Evolutionary conservation across 2,888 invertebrate species (phyloP).

Genomic region (Pterostichus madidus): DNA sequence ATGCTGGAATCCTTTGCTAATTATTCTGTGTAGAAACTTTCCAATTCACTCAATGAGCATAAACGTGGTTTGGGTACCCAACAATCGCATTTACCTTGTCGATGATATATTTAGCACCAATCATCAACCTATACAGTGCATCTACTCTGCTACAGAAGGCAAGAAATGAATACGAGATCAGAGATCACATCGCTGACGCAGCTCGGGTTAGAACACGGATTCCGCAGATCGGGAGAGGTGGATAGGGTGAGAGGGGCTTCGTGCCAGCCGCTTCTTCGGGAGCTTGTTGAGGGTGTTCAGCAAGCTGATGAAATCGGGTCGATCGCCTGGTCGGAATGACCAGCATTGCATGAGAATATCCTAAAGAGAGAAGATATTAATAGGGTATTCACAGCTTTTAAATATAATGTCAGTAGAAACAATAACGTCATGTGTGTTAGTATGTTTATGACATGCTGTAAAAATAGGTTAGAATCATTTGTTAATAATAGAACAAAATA

Average conservation of each 20-base stretch:
- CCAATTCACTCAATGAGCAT: no score
- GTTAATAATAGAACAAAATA: no score
- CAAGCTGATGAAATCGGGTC: constrained; percentile 94
- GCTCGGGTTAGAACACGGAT: constrained; percentile 87
- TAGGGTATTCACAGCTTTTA: no score
- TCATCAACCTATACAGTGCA: constrained; percentile 57
- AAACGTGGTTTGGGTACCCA: background rate
- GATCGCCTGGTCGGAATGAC: constrained; percentile 90
- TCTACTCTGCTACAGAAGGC: constrained; percentile 48
- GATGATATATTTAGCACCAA: constrained; percentile 51
- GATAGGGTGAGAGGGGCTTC: constrained; percentile 98
- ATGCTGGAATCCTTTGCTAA: no score
- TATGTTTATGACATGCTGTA: no score
- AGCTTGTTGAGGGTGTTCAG: constrained; percentile 92
- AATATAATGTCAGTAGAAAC: no score
- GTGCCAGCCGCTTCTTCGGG: constrained; percentile 96
- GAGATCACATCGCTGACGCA: constrained; percentile 21
- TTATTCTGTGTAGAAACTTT: no score
- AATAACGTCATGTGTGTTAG: no score
- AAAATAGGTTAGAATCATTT: no score
- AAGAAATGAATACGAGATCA: constrained; percentile 60
- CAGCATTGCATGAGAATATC: constrained; percentile 98
- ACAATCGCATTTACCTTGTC: constrained; percentile 17
- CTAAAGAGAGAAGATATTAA: constrained; percentile 77
- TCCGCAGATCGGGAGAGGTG: constrained; percentile 97